Conservation (phyloP, 2,888 invertebrate species). For the Heteromurus nitidus region DNA sequence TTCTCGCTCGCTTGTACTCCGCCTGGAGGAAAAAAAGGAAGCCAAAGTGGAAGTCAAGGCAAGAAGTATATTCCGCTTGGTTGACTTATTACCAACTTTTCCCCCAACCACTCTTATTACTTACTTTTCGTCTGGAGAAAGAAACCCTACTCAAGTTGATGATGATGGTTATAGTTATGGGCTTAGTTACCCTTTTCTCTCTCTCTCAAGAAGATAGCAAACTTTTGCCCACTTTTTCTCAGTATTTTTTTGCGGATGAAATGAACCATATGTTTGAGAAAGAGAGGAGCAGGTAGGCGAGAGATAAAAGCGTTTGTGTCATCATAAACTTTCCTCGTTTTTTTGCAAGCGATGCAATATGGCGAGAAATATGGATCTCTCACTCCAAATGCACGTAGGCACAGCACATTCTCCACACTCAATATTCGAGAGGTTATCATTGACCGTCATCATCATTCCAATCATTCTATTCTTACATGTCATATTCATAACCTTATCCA, state of each 20-base stretch:
- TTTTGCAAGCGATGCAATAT: too few relatives aligned
- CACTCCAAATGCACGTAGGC: too few relatives aligned
- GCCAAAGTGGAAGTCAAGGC: conserved; percentile 38
- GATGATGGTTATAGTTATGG: conserved; percentile 25
- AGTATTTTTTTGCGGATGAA: conserved; percentile 2
- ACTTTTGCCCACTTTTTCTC: neutral
- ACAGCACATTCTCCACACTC: too few relatives aligned
- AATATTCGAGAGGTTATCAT: too few relatives aligned
- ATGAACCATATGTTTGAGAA: conserved; percentile 43
- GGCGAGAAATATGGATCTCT: too few relatives aligned
- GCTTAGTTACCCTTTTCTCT: conserved; percentile 9
- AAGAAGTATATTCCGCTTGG: conserved; percentile 41
- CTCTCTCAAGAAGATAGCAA: too few relatives aligned
- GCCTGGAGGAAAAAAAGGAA: neutral
- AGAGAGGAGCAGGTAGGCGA: too few relatives aligned
- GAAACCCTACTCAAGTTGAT: neutral
- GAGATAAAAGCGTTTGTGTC: too few relatives aligned
- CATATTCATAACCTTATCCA: too few relatives aligned
- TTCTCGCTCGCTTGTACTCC: neutral
- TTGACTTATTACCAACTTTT: conserved; percentile 54
- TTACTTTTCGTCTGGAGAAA: neutral
- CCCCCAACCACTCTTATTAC: conserved; percentile 2
- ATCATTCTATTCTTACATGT: too few relatives aligned
- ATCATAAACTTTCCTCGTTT: neutral
- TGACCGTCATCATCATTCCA: too few relatives aligned